These are phyloP conservation scores for Lordiphosa andalusiaca DNA, from an alignment of 2,888 invertebrate species.

Conservation along the genomic window DNA sequence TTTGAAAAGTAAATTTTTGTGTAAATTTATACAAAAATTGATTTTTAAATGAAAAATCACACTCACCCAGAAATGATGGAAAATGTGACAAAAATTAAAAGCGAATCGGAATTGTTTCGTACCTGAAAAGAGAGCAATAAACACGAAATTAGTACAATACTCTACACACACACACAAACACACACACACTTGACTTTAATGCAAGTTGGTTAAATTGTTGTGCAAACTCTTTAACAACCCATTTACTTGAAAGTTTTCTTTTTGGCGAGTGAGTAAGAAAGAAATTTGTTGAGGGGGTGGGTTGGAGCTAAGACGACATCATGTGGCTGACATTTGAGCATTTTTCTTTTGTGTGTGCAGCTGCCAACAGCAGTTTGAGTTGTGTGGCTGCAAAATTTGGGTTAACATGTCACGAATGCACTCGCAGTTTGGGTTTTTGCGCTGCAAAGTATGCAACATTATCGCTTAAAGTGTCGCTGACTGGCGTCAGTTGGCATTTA, in stretches of 20 bases:
- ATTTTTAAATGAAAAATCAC: slow-evolving; percentile 22
- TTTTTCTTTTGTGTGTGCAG: slow-evolving; percentile 63
- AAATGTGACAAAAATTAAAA: slow-evolving; percentile 3
- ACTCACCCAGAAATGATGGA: slow-evolving; percentile 7
- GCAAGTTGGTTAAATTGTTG: slow-evolving; percentile 39
- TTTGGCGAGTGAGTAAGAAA: slow-evolving; percentile 8
- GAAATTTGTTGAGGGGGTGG: slow-evolving; percentile 26
- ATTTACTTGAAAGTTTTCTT: slow-evolving; percentile 30
- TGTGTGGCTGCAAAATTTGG: slow-evolving; percentile 66
- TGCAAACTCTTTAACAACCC: slow-evolving; percentile 46
- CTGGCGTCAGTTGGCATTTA: slow-evolving; percentile 29
- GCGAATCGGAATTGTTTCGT: neutral
- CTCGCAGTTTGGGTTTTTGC: slow-evolving; percentile 27
- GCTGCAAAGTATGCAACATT: slow-evolving; percentile 58
- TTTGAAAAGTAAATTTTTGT: slow-evolving; percentile 23
- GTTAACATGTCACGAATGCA: slow-evolving; percentile 74
- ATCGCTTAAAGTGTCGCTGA: slow-evolving; percentile 60
- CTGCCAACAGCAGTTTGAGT: slow-evolving; percentile 63
- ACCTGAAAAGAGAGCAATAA: slow-evolving; percentile 14
- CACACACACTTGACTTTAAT: slow-evolving; percentile 32
- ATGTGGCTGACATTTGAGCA: slow-evolving; percentile 64
- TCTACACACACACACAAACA: slow-evolving; percentile 8
- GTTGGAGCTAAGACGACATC: slow-evolving; percentile 43
- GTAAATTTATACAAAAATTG: slow-evolving; percentile 2
- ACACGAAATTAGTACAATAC: slow-evolving; percentile 27